Percentiles rank a stretch among this genome's conserved stretches.
phyloP scores from a whole-genome alignment of 2,888 invertebrate genomes.

The Lasioglossum zephyrum region DNA sequence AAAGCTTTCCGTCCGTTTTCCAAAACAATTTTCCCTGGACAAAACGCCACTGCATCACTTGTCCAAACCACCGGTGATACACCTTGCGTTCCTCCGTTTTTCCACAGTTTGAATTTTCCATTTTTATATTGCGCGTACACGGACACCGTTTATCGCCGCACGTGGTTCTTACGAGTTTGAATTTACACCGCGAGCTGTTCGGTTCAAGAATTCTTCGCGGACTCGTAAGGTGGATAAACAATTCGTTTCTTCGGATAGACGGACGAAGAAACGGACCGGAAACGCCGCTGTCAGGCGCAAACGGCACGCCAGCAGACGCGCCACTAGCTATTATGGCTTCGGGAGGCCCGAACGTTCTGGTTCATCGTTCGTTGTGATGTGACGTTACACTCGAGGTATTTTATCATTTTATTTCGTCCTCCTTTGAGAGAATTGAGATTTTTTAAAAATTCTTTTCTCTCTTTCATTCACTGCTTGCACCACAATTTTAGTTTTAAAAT shows the following conservation, averaged over 20 bases:
- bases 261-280: constrained; percentile 31
- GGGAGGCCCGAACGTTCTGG: not conserved
- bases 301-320: constrained; percentile 17
- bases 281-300: constrained; percentile 47
- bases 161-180: constrained; percentile 15
- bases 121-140: not conserved
- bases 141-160: not conserved
- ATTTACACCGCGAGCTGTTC: too few species aligned
- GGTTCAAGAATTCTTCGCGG: not conserved
- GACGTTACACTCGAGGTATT: constrained; percentile 39
- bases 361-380: constrained; percentile 38
- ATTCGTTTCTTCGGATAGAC: constrained; percentile 14
- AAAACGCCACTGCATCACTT: constrained; percentile 11
- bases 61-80: not conserved
- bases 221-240: not conserved
- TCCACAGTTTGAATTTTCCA: not conserved
- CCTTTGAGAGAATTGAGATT: not conserved
- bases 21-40: constrained; percentile 1
- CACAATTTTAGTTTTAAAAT: not conserved
- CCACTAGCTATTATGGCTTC: constrained; percentile 43
- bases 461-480: not conserved
- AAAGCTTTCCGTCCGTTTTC: constrained; percentile 23
- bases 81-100: not conserved
- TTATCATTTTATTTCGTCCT: not conserved
- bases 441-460: not conserved